A percentile compares a stretch with the other conserved stretches of the same genome.
phyloP scores from a whole-genome alignment of 2,797 vertebrate genomes.

The Rhinophrynus dorsalis region DNA sequence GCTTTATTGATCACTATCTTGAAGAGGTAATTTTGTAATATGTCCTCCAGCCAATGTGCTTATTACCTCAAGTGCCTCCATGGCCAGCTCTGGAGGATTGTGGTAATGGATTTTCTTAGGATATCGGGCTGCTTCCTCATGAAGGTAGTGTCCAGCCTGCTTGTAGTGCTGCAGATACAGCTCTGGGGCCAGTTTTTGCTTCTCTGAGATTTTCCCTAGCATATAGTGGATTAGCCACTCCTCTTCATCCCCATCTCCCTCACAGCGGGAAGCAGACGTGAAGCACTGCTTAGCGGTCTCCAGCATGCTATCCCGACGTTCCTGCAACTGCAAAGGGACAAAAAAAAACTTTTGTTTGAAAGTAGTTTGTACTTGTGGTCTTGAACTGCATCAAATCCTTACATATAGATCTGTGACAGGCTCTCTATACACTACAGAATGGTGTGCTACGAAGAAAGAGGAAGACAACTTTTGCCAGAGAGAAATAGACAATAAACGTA shows the following conservation, averaged over 20 bases:
- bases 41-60: too few species aligned
- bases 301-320: constrained; percentile 89
- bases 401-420: too few species aligned
- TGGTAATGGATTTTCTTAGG: constrained; percentile 98
- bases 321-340: constrained; percentile 82
- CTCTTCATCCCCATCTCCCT: constrained; percentile 92
- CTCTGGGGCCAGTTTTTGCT: constrained; percentile 79
- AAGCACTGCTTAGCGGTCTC: constrained; percentile 90
- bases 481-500: too few species aligned
- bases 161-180: constrained; percentile 90
- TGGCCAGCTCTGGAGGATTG: constrained; percentile 94
- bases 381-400: too few species aligned
- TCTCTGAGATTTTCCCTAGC: constrained; percentile 96
- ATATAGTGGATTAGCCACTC: constrained; percentile 99
- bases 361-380: too few species aligned
- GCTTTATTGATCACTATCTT: too few species aligned
- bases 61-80: constrained; percentile 95
- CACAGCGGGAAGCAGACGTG: constrained; percentile 84
- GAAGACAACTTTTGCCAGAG: too few species aligned
- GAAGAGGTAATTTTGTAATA: too few species aligned
- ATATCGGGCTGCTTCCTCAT: constrained; percentile 95
- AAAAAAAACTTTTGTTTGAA: too few species aligned
- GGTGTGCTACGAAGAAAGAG: too few species aligned
- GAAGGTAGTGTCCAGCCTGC: constrained; percentile 88
- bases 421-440: too few species aligned